A percentile compares a stretch with the other conserved stretches of the same genome.
Conservation (phyloP, 23 tunicate species). For the Aplidium turbinatum region DNA sequence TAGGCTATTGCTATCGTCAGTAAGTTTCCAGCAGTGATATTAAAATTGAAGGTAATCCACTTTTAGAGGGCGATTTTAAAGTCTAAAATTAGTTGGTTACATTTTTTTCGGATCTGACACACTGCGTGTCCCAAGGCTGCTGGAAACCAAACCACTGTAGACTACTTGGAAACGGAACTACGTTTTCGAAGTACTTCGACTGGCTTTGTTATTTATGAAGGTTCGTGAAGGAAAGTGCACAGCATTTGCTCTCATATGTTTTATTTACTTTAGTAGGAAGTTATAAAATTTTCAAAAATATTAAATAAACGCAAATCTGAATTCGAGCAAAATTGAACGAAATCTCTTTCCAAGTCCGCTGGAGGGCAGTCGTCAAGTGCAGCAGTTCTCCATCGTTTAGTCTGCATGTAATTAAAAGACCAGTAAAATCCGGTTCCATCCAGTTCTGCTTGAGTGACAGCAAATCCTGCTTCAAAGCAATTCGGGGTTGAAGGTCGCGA, state of each 20-base stretch:
- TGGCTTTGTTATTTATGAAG: too few relatives aligned
- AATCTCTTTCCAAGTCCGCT: constrained; percentile 39
- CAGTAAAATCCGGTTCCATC: constrained; percentile 71
- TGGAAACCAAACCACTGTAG: too few relatives aligned
- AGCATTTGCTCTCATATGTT: not conserved
- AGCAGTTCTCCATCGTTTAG: constrained; percentile 53
- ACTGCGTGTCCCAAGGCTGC: too few relatives aligned
- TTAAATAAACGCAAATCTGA: constrained; percentile 17
- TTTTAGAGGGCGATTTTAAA: too few relatives aligned
- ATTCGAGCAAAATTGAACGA: constrained; percentile 53
- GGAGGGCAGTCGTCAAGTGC: constrained; percentile 48
- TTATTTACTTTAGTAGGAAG: not conserved
- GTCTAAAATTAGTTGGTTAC: too few relatives aligned
- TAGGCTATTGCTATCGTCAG: too few relatives aligned
- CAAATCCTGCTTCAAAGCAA: constrained; percentile 14
- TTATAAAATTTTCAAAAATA: constrained; percentile 20
- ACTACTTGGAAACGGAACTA: too few relatives aligned
- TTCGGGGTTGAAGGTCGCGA: not conserved
- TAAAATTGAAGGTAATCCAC: too few relatives aligned
- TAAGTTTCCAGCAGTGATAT: too few relatives aligned
- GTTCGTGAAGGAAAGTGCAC: not conserved
- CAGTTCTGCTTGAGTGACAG: constrained; percentile 26
- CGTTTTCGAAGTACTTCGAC: too few relatives aligned
- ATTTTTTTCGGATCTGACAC: too few relatives aligned
- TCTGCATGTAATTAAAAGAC: constrained; percentile 68